These are phyloP conservation scores for Coregonus ussuriensis DNA, from an alignment of 2,797 vertebrate species.

Conservation along the genomic window DNA sequence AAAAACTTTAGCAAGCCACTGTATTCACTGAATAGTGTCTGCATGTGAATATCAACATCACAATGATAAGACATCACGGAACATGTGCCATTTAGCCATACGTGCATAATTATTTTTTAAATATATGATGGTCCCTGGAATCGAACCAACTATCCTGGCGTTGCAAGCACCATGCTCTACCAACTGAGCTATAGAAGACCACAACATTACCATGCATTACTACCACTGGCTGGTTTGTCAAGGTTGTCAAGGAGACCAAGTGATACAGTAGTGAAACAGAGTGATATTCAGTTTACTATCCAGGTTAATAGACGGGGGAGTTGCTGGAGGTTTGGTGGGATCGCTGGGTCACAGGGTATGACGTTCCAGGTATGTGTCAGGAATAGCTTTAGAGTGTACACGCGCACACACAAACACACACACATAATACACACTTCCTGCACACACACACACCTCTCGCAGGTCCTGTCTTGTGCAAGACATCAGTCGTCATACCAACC, in stretches of 20 bases:
- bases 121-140: too few species aligned
- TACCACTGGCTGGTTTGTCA: background rate
- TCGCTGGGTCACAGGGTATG: background rate
- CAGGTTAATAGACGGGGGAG: background rate
- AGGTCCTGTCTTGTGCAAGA: background rate
- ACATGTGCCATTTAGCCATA: too few species aligned
- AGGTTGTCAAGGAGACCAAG: background rate
- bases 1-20: too few species aligned
- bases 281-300: background rate
- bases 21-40: too few species aligned
- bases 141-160: too few species aligned
- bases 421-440: background rate
- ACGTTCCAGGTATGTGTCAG: background rate
- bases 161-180: too few species aligned
- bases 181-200: too few species aligned
- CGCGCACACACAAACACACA: background rate
- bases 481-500: constrained; percentile 22
- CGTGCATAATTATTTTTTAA: too few species aligned
- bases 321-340: background rate
- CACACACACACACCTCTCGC: background rate
- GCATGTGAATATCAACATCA: too few species aligned
- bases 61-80: too few species aligned
- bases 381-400: background rate
- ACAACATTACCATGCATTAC: background rate
- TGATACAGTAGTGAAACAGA: background rate